Percentiles rank a stretch among this genome's conserved stretches.
These are phyloP conservation scores for Hesperophylax magnus DNA, from an alignment of 1,140 invertebrate genomes.

Conservation along the genomic window DNA sequence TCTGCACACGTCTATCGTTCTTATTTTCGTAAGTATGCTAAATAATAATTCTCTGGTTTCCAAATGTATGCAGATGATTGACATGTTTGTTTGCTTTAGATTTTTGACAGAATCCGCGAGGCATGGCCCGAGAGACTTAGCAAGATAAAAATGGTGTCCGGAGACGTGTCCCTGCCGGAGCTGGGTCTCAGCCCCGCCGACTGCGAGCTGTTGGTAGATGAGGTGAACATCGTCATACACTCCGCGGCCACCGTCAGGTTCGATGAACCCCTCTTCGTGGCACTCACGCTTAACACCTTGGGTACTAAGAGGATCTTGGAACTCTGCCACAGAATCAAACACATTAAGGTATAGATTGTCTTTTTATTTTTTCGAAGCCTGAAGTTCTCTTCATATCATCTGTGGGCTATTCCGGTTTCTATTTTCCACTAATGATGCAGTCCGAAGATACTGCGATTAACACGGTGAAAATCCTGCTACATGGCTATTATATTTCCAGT, in stretches of 20 bases:
- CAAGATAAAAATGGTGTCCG: conserved; percentile 87
- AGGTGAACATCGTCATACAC: conserved; percentile 75
- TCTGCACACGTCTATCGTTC: too few species aligned
- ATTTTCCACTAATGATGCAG: too few species aligned
- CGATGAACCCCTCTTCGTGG: conserved; percentile 82
- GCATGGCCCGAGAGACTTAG: conserved; percentile 74
- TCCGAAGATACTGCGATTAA: too few species aligned
- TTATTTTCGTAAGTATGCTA: too few species aligned
- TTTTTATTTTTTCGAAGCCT: too few species aligned
- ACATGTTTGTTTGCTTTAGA: conserved; percentile 65
- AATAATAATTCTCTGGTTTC: too few species aligned
- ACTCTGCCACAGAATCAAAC: conserved; percentile 74
- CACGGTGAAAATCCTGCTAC: too few species aligned
- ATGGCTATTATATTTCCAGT: too few species aligned
- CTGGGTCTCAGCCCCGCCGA: conserved; percentile 82
- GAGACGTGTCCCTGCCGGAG: conserved; percentile 84
- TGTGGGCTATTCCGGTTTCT: too few species aligned
- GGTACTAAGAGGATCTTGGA: conserved; percentile 74
- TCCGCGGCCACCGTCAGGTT: conserved; percentile 81
- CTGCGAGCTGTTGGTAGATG: conserved; percentile 50
- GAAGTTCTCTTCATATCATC: not conserved
- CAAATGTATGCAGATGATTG: too few species aligned
- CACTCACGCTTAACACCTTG: conserved; percentile 74
- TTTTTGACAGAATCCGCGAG: conserved; percentile 79
- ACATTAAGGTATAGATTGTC: too few species aligned